Evolutionary conservation across 2,888 invertebrate genomes (phyloP).

Genomic region (Meiosimyza decipiens): DNA sequence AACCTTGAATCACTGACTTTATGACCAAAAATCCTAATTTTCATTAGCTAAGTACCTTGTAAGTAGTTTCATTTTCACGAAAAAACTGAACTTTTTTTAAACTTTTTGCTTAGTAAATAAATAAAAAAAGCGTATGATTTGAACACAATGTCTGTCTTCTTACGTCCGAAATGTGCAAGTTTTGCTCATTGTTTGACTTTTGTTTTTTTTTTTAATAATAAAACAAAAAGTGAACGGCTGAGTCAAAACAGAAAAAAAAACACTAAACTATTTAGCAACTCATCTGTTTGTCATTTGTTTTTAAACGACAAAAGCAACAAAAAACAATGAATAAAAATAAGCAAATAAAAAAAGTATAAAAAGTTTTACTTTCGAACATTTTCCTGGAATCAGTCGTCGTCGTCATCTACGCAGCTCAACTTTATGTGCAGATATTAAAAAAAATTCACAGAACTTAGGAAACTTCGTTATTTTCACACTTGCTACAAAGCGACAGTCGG

Average conservation of each 20-base stretch:
- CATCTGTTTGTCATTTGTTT: conserved; percentile 34
- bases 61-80: too few relatives aligned
- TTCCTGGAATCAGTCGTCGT: conserved; percentile 16
- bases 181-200: too few relatives aligned
- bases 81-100: too few relatives aligned
- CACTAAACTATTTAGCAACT: conserved; percentile 31
- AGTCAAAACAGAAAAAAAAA: conserved; percentile 13
- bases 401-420: conserved; percentile 10
- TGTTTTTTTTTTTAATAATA: too few relatives aligned
- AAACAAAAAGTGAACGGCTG: too few relatives aligned
- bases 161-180: too few relatives aligned
- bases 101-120: too few relatives aligned
- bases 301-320: conserved; percentile 8
- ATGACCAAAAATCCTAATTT: too few relatives aligned
- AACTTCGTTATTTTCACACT: conserved; percentile 28
- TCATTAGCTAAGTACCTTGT: too few relatives aligned
- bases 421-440: conserved; percentile 34
- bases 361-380: conserved; percentile 23
- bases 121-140: too few relatives aligned
- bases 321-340: neutral
- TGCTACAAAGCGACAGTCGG: neutral
- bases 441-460: conserved; percentile 18
- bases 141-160: too few relatives aligned
- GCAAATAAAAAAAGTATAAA: conserved; percentile 14
- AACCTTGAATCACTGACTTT: too few relatives aligned